These are phyloP conservation scores for Lordiphosa fenestrarum DNA, from an alignment of 2,888 invertebrate species.

Conservation along the genomic window DNA sequence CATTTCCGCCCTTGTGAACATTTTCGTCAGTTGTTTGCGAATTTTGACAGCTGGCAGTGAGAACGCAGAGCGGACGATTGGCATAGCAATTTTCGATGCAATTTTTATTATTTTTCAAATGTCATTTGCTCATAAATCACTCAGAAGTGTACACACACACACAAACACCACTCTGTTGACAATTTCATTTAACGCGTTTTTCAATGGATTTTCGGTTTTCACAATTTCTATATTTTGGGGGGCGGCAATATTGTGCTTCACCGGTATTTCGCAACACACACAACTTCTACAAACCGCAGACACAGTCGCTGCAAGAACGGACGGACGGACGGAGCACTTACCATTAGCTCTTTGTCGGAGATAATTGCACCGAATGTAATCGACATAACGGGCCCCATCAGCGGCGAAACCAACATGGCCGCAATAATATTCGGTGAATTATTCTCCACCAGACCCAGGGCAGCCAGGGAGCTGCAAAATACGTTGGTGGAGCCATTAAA, in stretches of 20 bases:
- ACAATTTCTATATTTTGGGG: constrained; percentile 1
- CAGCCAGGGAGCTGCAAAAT: constrained; percentile 86
- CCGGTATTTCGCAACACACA: neutral
- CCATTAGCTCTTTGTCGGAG: constrained; percentile 85
- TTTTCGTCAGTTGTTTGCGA: constrained; percentile 25
- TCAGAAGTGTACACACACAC: constrained; percentile 28
- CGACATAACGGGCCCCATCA: constrained; percentile 94
- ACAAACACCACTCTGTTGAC: constrained; percentile 25
- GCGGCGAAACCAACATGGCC: constrained; percentile 88
- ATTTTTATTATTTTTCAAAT: constrained; percentile 58
- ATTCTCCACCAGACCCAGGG: constrained; percentile 90
- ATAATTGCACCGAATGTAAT: constrained; percentile 91
- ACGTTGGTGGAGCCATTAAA: constrained; percentile 2
- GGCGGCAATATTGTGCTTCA: neutral
- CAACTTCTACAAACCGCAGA: neutral
- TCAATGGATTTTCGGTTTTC: constrained; percentile 17
- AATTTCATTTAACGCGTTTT: constrained; percentile 38
- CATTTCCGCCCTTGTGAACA: constrained; percentile 13
- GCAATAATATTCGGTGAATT: constrained; percentile 90
- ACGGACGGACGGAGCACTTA: constrained; percentile 59
- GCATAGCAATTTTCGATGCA: constrained; percentile 52
- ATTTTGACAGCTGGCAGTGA: constrained; percentile 27
- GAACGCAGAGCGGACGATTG: constrained; percentile 16
- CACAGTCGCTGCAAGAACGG: neutral
- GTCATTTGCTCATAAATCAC: constrained; percentile 63